These are phyloP conservation scores for Synergus umbraculus DNA, from an alignment of 2,888 invertebrate species.

Conservation along the genomic window DNA sequence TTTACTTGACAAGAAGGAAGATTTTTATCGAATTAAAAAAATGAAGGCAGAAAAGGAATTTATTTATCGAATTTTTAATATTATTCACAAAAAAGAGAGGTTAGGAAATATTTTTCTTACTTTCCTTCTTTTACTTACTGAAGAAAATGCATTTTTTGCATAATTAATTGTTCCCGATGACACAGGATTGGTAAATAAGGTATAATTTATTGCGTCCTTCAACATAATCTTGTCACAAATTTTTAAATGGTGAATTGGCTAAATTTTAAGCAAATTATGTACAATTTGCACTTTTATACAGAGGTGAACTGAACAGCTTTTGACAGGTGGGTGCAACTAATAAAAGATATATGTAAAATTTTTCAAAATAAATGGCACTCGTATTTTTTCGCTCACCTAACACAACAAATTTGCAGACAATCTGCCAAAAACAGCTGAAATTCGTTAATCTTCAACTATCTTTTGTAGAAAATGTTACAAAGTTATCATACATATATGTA, in stretches of 20 bases:
- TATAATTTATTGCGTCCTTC: conserved; percentile 62
- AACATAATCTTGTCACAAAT: conserved; percentile 59
- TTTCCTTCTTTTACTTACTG: conserved; percentile 58
- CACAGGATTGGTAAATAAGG: conserved; percentile 65
- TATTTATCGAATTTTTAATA: background rate
- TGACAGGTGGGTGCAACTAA: background rate
- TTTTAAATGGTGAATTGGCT: background rate
- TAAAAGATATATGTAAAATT: background rate
- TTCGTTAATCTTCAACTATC: background rate
- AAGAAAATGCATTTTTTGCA: conserved; percentile 60
- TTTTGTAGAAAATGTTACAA: background rate
- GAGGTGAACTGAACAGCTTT: background rate
- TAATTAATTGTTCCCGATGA: conserved; percentile 58
- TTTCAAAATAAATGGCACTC: too few species aligned
- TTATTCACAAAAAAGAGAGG: conserved; percentile 6
- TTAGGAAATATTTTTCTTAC: conserved; percentile 2
- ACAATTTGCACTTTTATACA: background rate
- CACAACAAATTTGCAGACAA: background rate
- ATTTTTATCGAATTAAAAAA: conserved; percentile 4
- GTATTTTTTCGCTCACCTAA: background rate
- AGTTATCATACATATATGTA: too few species aligned
- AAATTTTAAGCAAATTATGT: background rate
- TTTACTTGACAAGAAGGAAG: background rate
- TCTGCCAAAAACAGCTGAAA: background rate
- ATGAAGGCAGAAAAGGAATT: background rate